Percentiles rank a stretch among this genome's conserved stretches.
Evolutionary conservation across 1,140 invertebrate genomes (phyloP).

Genomic region (Drosophila parvula): DNA sequence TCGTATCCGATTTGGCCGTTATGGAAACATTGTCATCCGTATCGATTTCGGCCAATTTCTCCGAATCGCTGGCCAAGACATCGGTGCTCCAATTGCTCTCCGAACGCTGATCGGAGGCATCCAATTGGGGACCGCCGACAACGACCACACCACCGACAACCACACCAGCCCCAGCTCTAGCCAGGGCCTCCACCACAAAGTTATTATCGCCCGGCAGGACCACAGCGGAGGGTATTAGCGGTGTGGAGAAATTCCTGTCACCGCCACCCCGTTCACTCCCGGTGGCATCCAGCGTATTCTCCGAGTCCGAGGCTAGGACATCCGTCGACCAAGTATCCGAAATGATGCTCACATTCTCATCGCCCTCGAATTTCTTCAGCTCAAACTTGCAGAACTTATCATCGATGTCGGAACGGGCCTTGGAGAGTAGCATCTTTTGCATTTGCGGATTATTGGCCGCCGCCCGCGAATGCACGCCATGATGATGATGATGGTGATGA

Average conservation of each 20-base stretch:
- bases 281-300: slow-evolving; percentile 89
- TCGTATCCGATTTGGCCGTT: slow-evolving; percentile 87
- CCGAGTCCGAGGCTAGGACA: slow-evolving; percentile 96
- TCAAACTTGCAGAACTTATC: slow-evolving; percentile 99
- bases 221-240: slow-evolving; percentile 79
- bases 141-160: slow-evolving; percentile 4
- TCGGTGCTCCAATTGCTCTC: slow-evolving; percentile 98
- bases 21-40: slow-evolving; percentile 92
- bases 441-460: slow-evolving; percentile 84
- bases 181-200: slow-evolving; percentile 68
- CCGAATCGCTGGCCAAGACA: slow-evolving; percentile 97
- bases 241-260: slow-evolving; percentile 84
- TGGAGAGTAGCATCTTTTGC: slow-evolving; percentile 88
- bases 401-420: slow-evolving; percentile 95
- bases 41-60: slow-evolving; percentile 94
- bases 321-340: slow-evolving; percentile 99
- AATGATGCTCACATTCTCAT: slow-evolving; percentile 97
- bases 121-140: slow-evolving; percentile 76
- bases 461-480: slow-evolving; percentile 84
- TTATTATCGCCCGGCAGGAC: slow-evolving; percentile 83
- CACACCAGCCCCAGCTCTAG: slow-evolving; percentile 35
- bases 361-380: slow-evolving; percentile 94
- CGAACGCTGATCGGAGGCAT: slow-evolving; percentile 95
- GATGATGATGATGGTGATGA: slow-evolving; percentile 47
- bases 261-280: slow-evolving; percentile 38